These are phyloP conservation scores for Drosophila navojoa DNA, from an alignment of 1,140 invertebrate species.

Conservation along the genomic window DNA sequence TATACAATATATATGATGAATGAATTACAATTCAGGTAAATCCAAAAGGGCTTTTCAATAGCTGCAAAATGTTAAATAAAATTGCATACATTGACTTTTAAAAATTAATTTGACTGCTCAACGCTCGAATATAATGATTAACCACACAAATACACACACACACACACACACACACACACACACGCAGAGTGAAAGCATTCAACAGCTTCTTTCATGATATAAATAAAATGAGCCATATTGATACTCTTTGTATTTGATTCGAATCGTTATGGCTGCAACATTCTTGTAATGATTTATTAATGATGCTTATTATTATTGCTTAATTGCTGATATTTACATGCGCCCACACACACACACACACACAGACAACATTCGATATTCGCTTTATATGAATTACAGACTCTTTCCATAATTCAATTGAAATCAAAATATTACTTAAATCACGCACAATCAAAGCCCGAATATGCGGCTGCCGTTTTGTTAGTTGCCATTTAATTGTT, in stretches of 20 bases:
- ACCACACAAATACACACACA: constrained; percentile 17
- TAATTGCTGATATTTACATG: constrained; percentile 77
- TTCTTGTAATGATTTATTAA: constrained; percentile 77
- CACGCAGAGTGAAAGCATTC: constrained; percentile 6
- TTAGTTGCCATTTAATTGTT: constrained; percentile 46
- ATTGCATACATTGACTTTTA: constrained; percentile 29
- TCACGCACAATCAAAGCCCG: neutral
- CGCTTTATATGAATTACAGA: constrained; percentile 6
- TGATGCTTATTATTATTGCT: constrained; percentile 81
- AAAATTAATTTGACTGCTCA: constrained; percentile 65
- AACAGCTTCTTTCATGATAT: constrained; percentile 25
- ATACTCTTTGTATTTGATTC: constrained; percentile 46
- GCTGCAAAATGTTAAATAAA: constrained; percentile 33
- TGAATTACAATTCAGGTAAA: neutral
- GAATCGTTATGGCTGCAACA: constrained; percentile 30
- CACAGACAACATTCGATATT: neutral
- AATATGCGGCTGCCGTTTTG: constrained; percentile 3
- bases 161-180: constrained; percentile 17
- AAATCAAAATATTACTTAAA: constrained; percentile 49
- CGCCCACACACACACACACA: constrained; percentile 27
- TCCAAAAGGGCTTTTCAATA: constrained; percentile 16
- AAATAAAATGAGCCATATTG: constrained; percentile 32
- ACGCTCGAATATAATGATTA: constrained; percentile 29
- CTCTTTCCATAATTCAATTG: constrained; percentile 62
- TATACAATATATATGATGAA: too few species aligned